Evolutionary conservation across 2,797 vertebrate genomes (phyloP).

Genomic region (Naso thynnoides): DNA sequence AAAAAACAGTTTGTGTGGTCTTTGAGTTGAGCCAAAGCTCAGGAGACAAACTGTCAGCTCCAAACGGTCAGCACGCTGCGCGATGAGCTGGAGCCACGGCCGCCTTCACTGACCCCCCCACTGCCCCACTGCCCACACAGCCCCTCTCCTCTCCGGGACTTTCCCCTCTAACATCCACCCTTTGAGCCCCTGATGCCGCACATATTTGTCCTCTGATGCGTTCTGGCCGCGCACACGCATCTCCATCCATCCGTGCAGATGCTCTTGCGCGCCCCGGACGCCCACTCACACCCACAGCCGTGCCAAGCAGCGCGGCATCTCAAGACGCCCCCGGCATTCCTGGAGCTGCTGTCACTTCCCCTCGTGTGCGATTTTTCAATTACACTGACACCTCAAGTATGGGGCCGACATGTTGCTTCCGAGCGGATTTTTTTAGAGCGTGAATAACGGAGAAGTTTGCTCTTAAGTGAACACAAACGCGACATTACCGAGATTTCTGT

Average conservation of each 20-base stretch:
- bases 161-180: conserved; percentile 32
- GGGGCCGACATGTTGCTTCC: conserved; percentile 9
- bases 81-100: too few relatives aligned
- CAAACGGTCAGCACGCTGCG: too few relatives aligned
- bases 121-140: too few relatives aligned
- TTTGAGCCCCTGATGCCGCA: conserved; percentile 19
- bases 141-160: too few relatives aligned
- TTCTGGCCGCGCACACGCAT: conserved; percentile 57
- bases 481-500: neutral
- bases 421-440: neutral
- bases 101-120: too few relatives aligned
- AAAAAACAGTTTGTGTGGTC: too few relatives aligned
- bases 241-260: conserved; percentile 59
- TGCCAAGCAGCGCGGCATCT: conserved; percentile 67
- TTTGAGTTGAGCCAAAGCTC: too few relatives aligned
- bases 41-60: too few relatives aligned
- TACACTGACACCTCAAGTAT: conserved; percentile 43
- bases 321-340: conserved; percentile 78
- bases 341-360: conserved; percentile 76
- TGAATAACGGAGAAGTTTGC: too few relatives aligned
- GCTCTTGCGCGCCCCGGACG: conserved; percentile 58
- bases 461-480: neutral
- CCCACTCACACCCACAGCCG: conserved; percentile 66
- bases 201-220: conserved; percentile 71
- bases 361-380: conserved; percentile 28